Evolutionary conservation across 2,888 invertebrate genomes (phyloP).

Genomic region (Xanthostigma xanthostigma): DNA sequence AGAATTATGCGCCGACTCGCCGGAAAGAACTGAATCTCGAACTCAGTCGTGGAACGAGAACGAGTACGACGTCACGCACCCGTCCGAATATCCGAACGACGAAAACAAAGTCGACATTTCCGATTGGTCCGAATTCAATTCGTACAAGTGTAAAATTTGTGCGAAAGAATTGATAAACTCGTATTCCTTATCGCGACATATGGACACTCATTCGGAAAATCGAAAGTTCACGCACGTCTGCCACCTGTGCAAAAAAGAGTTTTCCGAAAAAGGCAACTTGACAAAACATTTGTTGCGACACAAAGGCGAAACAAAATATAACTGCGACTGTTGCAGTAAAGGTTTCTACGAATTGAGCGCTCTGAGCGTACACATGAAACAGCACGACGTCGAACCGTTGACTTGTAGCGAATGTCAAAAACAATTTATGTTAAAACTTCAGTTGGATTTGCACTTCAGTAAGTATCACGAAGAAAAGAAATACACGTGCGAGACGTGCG

Average conservation of each 20-base stretch:
- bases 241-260: constrained; percentile 29
- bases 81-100: no score
- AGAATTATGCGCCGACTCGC: no score
- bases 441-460: background rate
- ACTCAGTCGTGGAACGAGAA: no score
- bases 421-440: background rate
- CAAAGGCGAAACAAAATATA: constrained; percentile 3
- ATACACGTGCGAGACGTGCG: background rate
- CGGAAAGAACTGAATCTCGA: no score
- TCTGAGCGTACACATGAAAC: background rate
- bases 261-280: constrained; percentile 32
- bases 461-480: background rate
- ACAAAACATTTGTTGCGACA: constrained; percentile 32
- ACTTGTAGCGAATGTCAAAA: background rate
- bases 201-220: no score
- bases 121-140: no score
- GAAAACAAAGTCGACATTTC: no score
- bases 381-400: background rate
- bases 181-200: no score
- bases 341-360: constrained; percentile 1
- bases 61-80: no score
- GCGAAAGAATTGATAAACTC: no score
- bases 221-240: constrained; percentile 24
- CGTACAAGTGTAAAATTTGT: no score
- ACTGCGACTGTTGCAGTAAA: background rate